phyloP scores from a whole-genome alignment of 2,888 invertebrate genomes.

The Phorcus lineatus region DNA sequence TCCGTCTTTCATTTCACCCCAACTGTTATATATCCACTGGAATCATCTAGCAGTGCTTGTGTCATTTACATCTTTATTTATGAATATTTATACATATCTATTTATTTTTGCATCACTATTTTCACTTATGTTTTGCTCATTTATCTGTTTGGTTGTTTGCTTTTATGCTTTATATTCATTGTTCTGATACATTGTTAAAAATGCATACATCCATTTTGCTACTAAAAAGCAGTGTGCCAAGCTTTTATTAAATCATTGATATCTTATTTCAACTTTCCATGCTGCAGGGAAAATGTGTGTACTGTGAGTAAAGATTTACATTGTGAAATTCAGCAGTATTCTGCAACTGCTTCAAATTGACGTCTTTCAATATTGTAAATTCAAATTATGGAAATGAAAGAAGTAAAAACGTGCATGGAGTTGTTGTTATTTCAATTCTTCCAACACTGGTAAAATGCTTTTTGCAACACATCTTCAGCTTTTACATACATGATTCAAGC shows the following conservation, averaged over 20 bases:
- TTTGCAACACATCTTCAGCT: too few species aligned
- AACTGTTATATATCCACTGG: background rate
- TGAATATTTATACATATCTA: slow-evolving; percentile 6
- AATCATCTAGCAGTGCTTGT: background rate
- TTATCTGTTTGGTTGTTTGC: slow-evolving; percentile 20
- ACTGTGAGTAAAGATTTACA: slow-evolving; percentile 8
- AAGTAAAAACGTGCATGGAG: slow-evolving; percentile 17
- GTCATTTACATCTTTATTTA: background rate
- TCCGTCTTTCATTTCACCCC: slow-evolving; percentile 9
- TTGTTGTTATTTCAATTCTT: slow-evolving; percentile 13
- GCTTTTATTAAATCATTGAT: slow-evolving; percentile 9
- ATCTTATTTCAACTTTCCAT: slow-evolving; percentile 22
- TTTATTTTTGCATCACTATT: slow-evolving; percentile 14
- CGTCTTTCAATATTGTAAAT: slow-evolving; percentile 14
- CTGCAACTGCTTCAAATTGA: background rate
- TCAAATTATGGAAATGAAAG: slow-evolving; percentile 11
- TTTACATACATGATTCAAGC: too few species aligned
- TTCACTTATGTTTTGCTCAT: background rate
- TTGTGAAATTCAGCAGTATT: background rate
- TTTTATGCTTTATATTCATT: slow-evolving; percentile 11
- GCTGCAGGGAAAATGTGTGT: slow-evolving; percentile 24
- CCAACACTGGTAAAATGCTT: too few species aligned
- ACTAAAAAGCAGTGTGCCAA: slow-evolving; percentile 24
- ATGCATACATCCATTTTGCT: slow-evolving; percentile 10
- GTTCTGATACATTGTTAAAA: background rate